A percentile compares a stretch with the other conserved stretches of the same genome.
These are phyloP conservation scores for Oryzias celebensis DNA, from an alignment of 2,113 vertebrate species.

Conservation along the genomic window DNA sequence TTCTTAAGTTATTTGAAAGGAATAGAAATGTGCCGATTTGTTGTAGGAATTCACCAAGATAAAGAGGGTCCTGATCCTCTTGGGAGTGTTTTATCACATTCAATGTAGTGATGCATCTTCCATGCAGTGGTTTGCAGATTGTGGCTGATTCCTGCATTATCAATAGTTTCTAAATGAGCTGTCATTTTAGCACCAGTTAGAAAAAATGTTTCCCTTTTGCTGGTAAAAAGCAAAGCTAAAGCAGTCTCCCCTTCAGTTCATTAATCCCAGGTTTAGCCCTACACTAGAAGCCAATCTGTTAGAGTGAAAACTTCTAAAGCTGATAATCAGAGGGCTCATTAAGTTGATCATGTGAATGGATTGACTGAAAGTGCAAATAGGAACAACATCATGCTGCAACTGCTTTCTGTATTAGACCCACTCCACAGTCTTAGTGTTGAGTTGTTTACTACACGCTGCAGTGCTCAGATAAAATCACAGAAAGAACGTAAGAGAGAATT, in stretches of 20 bases:
- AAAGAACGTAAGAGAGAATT: no score
- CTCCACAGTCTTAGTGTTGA: not conserved
- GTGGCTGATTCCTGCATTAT: no score
- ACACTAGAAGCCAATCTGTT: not conserved
- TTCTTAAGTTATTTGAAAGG: no score
- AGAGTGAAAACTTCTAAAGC: conserved; percentile 7
- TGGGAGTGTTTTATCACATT: no score
- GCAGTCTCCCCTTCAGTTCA: no score
- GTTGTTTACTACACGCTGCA: not conserved
- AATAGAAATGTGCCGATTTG: no score
- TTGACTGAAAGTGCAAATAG: not conserved
- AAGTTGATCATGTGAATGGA: not conserved
- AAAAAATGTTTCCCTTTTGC: not conserved
- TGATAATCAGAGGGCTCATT: not conserved
- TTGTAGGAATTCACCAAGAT: no score
- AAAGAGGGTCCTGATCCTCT: no score
- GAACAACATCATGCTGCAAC: not conserved
- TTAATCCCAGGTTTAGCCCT: not conserved
- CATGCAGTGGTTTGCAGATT: no score
- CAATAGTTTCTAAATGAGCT: no score
- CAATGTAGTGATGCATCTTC: no score
- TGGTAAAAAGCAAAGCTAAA: not conserved
- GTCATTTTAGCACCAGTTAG: no score
- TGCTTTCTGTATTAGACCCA: not conserved
- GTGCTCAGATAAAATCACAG: conserved; percentile 1